Base-by-base conservation (phyloP, 2,888 invertebrate genomes). In the Eilema griseolum region DNA sequence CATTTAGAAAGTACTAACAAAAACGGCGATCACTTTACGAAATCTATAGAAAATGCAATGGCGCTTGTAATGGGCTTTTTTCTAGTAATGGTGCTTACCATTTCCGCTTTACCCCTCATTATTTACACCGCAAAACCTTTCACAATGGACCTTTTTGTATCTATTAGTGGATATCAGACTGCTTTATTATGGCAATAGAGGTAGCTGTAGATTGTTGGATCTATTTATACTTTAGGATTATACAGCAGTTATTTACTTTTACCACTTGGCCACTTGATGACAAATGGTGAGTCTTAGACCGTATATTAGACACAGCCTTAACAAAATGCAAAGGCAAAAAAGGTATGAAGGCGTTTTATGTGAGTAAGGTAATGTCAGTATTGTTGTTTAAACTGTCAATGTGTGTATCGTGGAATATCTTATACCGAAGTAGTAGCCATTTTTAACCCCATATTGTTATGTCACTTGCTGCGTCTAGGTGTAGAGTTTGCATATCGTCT, bases 21-120 rank as follows among this genome's bases (percentile, higher is more conserved):
- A 83, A 84, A 83, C 77, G 56, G n/a, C 70, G 77, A 83, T 80
- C 76, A 84, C 77, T 84, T 86, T 77, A 79, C 78, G 78, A 83
- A 88, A 87, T 87, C 88, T 85, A 86, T 88, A 83, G 86, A 84
- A 74, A 77, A 80, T 75, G 81, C 86, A 90, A 87, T 88, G 80
- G 81, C 67, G 59, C 75, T 69, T 61, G 61, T 75, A 80, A 75
- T 63, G 46, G 63, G 28, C 67, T 67, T 66, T 73, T 71, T 73
- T 71, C 80, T 69, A 73, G 73, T 78, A 81, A 84, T 81, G 77
- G 75, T 60, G 63, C 71, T 69, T 72, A 80, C 80, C 80, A 74
- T 83, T 84, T 85, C 86, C 89, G 86, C 79, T 83, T 83, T 72
- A 74, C 69, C 77, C 73, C 74, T 84, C 83, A 88, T 89, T 89